Base-by-base conservation (phyloP, 1,140 invertebrate species). In the Macrostomum lignano region DNA sequence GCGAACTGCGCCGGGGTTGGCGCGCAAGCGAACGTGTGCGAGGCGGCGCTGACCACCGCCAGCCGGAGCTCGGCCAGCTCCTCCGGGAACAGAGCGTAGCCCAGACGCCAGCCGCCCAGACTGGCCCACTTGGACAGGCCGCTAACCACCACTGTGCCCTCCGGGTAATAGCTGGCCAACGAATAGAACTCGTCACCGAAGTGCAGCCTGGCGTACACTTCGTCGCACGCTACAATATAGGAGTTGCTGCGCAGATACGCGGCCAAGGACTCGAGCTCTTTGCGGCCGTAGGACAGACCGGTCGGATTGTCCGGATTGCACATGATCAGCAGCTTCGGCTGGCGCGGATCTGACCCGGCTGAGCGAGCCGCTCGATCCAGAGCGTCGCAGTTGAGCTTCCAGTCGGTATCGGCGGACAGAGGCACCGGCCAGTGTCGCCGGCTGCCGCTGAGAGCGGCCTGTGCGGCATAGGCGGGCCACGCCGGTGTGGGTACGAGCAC, bases 121-220 rank as follows among this genome's bases (percentile, higher is more conserved):
- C 48, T 46, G 2, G 50, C 49, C 50, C 51, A 55, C 38, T 55
- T 57, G 7, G 51, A 55, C 30, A 52, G 25, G 7, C 51, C 51
- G 7, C 45, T 49, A 35, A 43, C 46, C 11, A 55, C 11, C 10
- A 57, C 44, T 5, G 49, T 54, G 6, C 52, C 49, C 36, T 57
- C 52, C n/a, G 52, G 51, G 35, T 54, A 57, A 25, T 42, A 41
- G 51, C 47, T 45, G 4, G 45, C 36, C 7, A 57, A 38, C 7
- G 44, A 46, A 1, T 38, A 38, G 32, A 51, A 45, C 6, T 42
- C 37, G 3, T 41, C 32, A 21, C 40, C 32, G 31, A 42, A 49
- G 17, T 42, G 35, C 3, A 54, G 34, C 25, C 49, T 29, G 9
- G 43, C 46, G 38, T 57, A 56, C 26, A 57, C 56, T 30, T 57